phyloP scores from a whole-genome alignment of 2,797 vertebrate genomes.

The Acropternis orthonyx region DNA sequence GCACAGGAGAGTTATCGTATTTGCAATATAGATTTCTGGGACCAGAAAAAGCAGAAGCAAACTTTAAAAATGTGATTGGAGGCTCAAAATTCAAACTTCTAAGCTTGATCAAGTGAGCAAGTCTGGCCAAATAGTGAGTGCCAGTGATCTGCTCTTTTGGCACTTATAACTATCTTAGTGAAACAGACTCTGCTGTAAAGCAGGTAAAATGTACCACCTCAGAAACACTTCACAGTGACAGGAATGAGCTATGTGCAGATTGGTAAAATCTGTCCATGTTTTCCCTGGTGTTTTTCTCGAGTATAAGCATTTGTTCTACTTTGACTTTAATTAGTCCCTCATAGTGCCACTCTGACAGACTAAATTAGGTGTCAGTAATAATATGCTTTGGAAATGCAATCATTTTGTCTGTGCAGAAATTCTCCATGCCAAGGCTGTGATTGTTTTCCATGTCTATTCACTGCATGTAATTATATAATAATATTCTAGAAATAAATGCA shows the following conservation, averaged over 20 bases:
- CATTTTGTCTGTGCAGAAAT: not conserved
- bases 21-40: not conserved
- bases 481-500: not conserved
- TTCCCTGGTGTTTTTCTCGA: conserved; percentile 12
- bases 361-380: conserved; percentile 37
- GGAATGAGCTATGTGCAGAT: not conserved
- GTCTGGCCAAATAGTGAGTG: not conserved
- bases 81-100: not conserved
- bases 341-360: not conserved
- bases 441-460: not conserved
- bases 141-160: not conserved
- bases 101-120: not conserved
- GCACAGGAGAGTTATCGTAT: not conserved
- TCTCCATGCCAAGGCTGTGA: not conserved
- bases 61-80: not conserved
- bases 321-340: conserved; percentile 47
- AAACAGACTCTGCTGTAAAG: not conserved
- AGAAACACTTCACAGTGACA: conserved; percentile 6
- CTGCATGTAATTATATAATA: not conserved
- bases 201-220: not conserved
- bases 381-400: not conserved
- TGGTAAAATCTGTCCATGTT: conserved; percentile 6
- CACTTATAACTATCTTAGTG: not conserved
- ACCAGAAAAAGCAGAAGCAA: not conserved
- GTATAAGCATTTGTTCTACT: conserved; percentile 26